These are phyloP conservation scores for Etheostoma cragini DNA, from an alignment of 2,113 vertebrate species.

Conservation along the genomic window DNA sequence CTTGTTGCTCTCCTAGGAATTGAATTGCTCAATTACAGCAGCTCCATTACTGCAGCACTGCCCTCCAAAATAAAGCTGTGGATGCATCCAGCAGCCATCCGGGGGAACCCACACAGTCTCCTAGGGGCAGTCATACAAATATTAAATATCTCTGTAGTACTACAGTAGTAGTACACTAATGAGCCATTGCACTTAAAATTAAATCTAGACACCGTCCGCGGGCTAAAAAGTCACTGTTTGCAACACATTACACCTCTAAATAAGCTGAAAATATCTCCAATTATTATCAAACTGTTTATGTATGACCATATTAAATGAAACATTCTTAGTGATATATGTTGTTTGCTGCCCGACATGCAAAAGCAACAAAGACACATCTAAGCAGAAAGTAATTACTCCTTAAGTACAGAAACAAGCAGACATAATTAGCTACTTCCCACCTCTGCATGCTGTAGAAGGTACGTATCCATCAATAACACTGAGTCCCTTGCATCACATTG, in stretches of 20 bases:
- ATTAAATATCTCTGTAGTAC: constrained; percentile 13
- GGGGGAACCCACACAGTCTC: neutral
- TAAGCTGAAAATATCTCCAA: neutral
- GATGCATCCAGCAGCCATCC: constrained; percentile 23
- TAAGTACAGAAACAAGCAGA: neutral
- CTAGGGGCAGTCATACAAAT: constrained; percentile 22
- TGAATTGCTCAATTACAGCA: constrained; percentile 58
- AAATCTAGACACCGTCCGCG: neutral
- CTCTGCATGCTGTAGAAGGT: constrained; percentile 10
- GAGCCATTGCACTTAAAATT: constrained; percentile 1
- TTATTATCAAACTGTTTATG: neutral
- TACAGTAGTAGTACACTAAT: constrained; percentile 2
- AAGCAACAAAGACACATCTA: constrained; percentile 1
- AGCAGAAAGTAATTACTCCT: constrained; percentile 9
- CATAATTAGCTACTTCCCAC: constrained; percentile 36
- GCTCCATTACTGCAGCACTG: constrained; percentile 30
- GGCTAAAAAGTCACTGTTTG: neutral
- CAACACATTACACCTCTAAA: neutral
- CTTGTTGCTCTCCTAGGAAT: constrained; percentile 55
- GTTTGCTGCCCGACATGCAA: constrained; percentile 2
- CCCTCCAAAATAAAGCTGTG: constrained; percentile 53
- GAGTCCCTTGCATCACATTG: constrained; percentile 25
- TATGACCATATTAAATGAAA: neutral
- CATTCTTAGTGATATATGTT: neutral
- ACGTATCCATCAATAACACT: constrained; percentile 17